Evolutionary conservation across 2,113 vertebrate genomes (phyloP).

Genomic region (Percopsis transmontana): DNA sequence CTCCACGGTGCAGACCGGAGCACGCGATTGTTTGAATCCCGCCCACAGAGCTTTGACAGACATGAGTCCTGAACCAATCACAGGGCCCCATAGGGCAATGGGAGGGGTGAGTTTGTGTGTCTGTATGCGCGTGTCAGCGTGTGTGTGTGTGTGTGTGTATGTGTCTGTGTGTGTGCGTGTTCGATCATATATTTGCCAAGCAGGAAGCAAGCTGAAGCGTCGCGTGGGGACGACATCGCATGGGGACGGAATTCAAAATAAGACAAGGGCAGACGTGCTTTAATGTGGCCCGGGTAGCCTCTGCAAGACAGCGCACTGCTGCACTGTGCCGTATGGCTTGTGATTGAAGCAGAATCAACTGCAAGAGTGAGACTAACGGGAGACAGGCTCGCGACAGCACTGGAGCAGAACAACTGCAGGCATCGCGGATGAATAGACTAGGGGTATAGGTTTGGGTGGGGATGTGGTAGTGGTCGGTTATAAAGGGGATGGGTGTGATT

Average conservation of each 20-base stretch:
- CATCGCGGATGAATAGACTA: constrained; percentile 13
- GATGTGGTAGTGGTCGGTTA: background rate
- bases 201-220: background rate
- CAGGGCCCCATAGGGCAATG: background rate
- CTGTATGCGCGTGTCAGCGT: background rate
- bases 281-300: constrained; percentile 17
- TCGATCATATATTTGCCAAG: background rate
- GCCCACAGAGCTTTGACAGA: constrained; percentile 58
- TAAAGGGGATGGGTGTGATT: constrained; percentile 2
- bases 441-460: constrained; percentile 29
- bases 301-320: background rate
- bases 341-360: constrained; percentile 9
- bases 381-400: constrained; percentile 44
- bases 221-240: constrained; percentile 6
- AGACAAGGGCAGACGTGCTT: constrained; percentile 30
- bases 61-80: constrained; percentile 56
- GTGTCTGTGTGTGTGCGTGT: background rate
- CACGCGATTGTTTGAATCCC: constrained; percentile 71
- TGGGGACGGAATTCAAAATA: constrained; percentile 56
- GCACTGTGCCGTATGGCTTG: constrained; percentile 13
- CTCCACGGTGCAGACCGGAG: constrained; percentile 44
- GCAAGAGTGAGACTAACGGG: constrained; percentile 43
- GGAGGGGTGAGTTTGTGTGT: background rate
- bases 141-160: background rate
- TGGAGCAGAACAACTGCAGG: background rate